Percentiles rank a stretch among this genome's conserved stretches.
Conservation (phyloP, 2,888 invertebrate species). For the Ellobium chinense region DNA sequence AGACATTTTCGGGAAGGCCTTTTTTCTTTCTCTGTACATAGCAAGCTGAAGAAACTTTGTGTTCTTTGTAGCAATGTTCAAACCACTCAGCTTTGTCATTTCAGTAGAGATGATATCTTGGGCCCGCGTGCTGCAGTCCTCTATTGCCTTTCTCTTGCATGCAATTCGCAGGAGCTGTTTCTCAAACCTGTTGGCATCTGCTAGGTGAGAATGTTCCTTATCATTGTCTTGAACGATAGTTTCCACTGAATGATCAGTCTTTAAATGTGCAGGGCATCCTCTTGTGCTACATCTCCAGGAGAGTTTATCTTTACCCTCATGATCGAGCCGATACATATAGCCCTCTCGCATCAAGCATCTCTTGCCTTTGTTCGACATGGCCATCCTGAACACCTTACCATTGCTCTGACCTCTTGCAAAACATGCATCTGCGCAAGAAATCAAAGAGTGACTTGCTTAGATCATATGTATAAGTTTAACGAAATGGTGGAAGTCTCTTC, state of each 20-base stretch:
- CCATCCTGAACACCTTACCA: slow-evolving; percentile 17
- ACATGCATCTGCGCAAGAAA: slow-evolving; percentile 14
- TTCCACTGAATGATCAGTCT: not conserved
- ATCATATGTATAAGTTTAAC: too few relatives aligned
- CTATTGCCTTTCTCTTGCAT: slow-evolving; percentile 26
- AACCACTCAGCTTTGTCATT: not conserved
- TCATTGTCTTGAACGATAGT: slow-evolving; percentile 26
- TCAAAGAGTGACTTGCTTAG: too few relatives aligned
- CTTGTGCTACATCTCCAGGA: slow-evolving; percentile 33
- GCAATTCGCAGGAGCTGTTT: slow-evolving; percentile 21
- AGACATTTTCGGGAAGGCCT: slow-evolving; percentile 19
- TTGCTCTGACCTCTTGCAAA: slow-evolving; percentile 27
- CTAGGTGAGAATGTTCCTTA: slow-evolving; percentile 9
- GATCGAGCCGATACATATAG: slow-evolving; percentile 30
- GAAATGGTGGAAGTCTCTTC: too few relatives aligned
- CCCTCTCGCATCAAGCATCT: slow-evolving; percentile 13
- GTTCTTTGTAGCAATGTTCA: not conserved
- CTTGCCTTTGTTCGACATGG: slow-evolving; percentile 33
- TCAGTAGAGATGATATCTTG: slow-evolving; percentile 29
- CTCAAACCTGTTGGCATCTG: slow-evolving; percentile 23
- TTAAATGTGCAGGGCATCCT: slow-evolving; percentile 23
- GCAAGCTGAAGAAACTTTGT: slow-evolving; percentile 33
- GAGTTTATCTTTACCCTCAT: slow-evolving; percentile 15
- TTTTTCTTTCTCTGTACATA: slow-evolving; percentile 23
- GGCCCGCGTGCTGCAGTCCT: slow-evolving; percentile 3